These are phyloP conservation scores for Orchesellides sinensis DNA, from an alignment of 2,888 invertebrate species.

Conservation along the genomic window DNA sequence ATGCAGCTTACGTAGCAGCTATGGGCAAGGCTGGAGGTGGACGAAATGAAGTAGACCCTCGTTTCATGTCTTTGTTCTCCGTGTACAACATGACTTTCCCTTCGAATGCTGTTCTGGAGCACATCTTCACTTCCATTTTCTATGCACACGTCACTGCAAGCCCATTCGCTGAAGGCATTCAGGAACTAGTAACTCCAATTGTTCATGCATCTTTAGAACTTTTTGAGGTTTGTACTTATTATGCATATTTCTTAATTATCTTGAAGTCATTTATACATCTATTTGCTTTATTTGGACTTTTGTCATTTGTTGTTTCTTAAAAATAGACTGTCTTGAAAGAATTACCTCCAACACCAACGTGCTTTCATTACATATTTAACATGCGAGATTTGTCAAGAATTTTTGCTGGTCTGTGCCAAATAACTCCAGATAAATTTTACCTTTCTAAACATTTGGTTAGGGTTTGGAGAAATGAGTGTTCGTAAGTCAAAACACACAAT, in stretches of 20 bases:
- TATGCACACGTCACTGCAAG: slow-evolving; percentile 83
- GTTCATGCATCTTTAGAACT: slow-evolving; percentile 88
- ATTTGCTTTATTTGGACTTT: slow-evolving; percentile 78
- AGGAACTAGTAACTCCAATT: slow-evolving; percentile 82
- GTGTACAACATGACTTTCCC: slow-evolving; percentile 92
- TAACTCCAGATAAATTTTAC: slow-evolving; percentile 84
- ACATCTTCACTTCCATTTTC: slow-evolving; percentile 90
- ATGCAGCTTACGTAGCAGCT: slow-evolving; percentile 84
- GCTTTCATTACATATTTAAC: slow-evolving; percentile 97
- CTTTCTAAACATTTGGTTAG: slow-evolving; percentile 85
- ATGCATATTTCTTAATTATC: too few species aligned
- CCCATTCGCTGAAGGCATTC: slow-evolving; percentile 83
- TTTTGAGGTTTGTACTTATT: slow-evolving; percentile 84
- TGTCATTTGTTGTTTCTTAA: slow-evolving; percentile 47
- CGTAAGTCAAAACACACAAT: slow-evolving; percentile 74
- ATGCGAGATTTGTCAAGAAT: slow-evolving; percentile 92
- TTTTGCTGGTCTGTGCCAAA: slow-evolving; percentile 88
- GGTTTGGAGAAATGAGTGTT: slow-evolving; percentile 95
- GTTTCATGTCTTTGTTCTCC: slow-evolving; percentile 94
- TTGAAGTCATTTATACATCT: too few species aligned
- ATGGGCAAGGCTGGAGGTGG: slow-evolving; percentile 95
- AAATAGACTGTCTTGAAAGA: slow-evolving; percentile 84
- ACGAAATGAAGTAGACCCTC: slow-evolving; percentile 91
- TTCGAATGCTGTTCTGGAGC: slow-evolving; percentile 85
- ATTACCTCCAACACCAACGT: slow-evolving; percentile 93